Base-by-base conservation (phyloP, 2,888 invertebrate species). In the Ichneumon xanthorius region DNA sequence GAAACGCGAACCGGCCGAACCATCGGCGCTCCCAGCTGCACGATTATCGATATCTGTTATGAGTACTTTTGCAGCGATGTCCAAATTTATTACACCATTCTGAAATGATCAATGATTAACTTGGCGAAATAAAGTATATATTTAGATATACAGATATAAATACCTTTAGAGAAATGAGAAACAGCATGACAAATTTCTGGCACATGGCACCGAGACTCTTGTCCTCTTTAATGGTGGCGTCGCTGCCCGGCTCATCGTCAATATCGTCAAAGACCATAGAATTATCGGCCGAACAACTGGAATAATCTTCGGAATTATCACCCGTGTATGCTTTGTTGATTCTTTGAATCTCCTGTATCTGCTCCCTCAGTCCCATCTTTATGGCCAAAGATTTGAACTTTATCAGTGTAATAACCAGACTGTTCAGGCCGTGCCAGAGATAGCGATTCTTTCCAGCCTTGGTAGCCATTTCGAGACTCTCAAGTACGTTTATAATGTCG, bases 401-500 rank as follows among this genome's bases (percentile, higher is more conserved):
- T 67, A 95, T 95, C 50, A 97, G 93, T 86, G 96, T 96, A 9
- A 94, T 94, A 87, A 94, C 94, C 61, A 96, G 94, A 85, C 96
- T 95, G 71, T 95, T 94, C 77, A 95, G 96, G 48, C 96, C 96
- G 93, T 96, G 96, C 96, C 96, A 97, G 1, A 95, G 93, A 91
- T 96, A 97, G 86, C 95, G 95, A 92, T 97, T 96, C 93, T 96
- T 96, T 68, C 95, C 95, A 88, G 95, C 95, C 90, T 96, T 95
- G 50, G 96, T 95, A 81, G 96, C 96, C 94, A 96, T 96, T 89
- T 96, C 96, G 92, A 97, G 95, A 89, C 96, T 96, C 93, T 96
- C 96, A 85, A 96, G 93, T 78, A 97, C 96, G 94, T 96, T 97
- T 79, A 97, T 96, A 88, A 97, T 96, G 92, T 97, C 97, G 93